Percentiles rank a stretch among this genome's conserved stretches.
Conservation (phyloP, 2,888 invertebrate species). For the Exephanes ischioxanthus region DNA sequence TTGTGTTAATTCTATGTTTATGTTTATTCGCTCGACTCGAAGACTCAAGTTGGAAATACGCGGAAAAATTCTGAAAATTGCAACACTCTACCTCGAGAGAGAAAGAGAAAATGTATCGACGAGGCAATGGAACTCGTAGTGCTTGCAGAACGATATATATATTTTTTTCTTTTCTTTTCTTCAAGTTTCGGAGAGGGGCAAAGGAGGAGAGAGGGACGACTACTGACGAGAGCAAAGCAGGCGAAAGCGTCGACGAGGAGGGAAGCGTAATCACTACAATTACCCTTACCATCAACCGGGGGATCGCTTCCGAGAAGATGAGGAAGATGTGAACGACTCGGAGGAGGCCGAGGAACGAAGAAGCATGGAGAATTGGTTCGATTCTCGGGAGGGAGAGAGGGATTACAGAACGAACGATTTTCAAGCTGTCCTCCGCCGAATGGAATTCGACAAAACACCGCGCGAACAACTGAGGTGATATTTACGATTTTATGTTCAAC, state of each 20-base stretch:
- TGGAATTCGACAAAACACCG: slow-evolving; percentile 39
- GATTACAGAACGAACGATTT: slow-evolving; percentile 44
- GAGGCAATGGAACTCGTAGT: slow-evolving; percentile 7
- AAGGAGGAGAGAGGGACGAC: slow-evolving; percentile 57
- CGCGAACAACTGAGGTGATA: neutral
- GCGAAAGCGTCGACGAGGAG: slow-evolving; percentile 70
- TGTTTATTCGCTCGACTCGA: neutral
- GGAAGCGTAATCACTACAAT: slow-evolving; percentile 82
- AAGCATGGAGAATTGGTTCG: slow-evolving; percentile 73
- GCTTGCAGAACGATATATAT: neutral
- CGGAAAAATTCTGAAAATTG: neutral
- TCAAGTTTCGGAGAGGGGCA: slow-evolving; percentile 68
- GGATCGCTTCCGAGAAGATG: slow-evolving; percentile 64
- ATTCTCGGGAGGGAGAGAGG: slow-evolving; percentile 66
- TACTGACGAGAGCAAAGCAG: slow-evolving; percentile 48
- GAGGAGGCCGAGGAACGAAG: neutral
- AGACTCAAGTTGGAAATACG: neutral
- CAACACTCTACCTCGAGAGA: neutral
- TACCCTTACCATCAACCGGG: slow-evolving; percentile 79
- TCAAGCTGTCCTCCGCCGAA: slow-evolving; percentile 41
- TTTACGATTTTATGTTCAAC: neutral
- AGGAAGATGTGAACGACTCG: slow-evolving; percentile 21
- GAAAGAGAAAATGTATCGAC: neutral
- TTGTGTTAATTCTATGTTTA: neutral
- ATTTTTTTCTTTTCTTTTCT: slow-evolving; percentile 70